Conservation (phyloP, 2,113 vertebrate genomes). For the Clarias batrachus region DNA sequence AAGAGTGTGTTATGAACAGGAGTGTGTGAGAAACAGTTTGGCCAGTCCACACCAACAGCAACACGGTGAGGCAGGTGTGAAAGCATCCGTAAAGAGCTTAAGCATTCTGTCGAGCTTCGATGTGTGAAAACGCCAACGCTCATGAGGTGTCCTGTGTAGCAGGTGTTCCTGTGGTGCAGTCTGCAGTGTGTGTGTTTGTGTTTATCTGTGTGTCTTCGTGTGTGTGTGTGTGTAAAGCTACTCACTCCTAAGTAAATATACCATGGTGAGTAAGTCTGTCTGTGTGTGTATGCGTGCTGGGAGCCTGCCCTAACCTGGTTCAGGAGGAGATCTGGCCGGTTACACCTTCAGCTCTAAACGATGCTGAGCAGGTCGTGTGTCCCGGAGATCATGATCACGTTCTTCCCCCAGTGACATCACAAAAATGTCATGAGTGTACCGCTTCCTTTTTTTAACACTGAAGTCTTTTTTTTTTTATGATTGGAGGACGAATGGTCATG, state of each 20-base stretch:
- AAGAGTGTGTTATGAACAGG: not conserved
- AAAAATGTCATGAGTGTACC: not conserved
- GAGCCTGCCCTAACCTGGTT: conserved; percentile 4
- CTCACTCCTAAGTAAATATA: conserved; percentile 9
- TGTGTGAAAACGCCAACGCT: not conserved
- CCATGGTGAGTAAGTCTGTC: not conserved
- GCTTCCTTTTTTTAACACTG: not conserved
- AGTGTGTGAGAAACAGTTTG: not conserved
- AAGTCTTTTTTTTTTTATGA: not conserved
- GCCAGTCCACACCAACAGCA: not conserved
- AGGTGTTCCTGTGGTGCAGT: not conserved
- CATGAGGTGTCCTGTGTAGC: not conserved
- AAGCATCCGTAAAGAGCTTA: not conserved
- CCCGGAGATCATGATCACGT: not conserved
- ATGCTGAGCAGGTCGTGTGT: conserved; percentile 26
- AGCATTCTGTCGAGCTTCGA: not conserved
- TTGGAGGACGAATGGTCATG: no score
- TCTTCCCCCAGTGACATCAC: not conserved
- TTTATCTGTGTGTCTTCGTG: not conserved
- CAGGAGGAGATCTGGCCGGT: conserved; percentile 7
- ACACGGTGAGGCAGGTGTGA: not conserved
- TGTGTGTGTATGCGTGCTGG: not conserved
- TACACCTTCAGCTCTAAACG: conserved; percentile 9
- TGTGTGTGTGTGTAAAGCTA: not conserved
- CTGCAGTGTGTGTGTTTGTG: not conserved